A percentile compares a stretch with the other conserved stretches of the same genome.
These are phyloP conservation scores for Lutjanus campechanus DNA, from an alignment of 2,797 vertebrate genomes.

Conservation along the genomic window DNA sequence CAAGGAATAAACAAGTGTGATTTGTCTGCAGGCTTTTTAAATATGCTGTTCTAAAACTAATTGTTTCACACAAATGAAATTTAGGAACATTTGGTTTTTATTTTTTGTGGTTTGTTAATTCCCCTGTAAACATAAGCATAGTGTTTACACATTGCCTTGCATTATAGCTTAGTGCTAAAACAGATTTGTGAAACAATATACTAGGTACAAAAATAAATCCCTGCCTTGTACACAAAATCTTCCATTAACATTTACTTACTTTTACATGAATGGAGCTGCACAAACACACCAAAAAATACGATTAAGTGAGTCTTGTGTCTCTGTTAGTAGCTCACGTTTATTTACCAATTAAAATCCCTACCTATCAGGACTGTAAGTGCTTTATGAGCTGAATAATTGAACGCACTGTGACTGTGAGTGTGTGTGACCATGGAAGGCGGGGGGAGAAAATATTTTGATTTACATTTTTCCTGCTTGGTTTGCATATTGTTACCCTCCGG, in stretches of 20 bases:
- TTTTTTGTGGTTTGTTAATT: slow-evolving; percentile 52
- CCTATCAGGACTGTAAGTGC: slow-evolving; percentile 56
- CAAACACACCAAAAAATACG: slow-evolving; percentile 47
- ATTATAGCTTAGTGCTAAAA: slow-evolving; percentile 46
- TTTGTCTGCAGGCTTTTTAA: slow-evolving; percentile 30
- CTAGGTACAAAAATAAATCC: slow-evolving; percentile 44
- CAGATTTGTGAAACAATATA: slow-evolving; percentile 55
- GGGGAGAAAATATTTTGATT: slow-evolving; percentile 69
- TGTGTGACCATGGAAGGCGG: slow-evolving; percentile 44
- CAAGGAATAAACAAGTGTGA: slow-evolving; percentile 14
- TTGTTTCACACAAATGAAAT: slow-evolving; percentile 53
- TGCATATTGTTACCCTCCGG: slow-evolving; percentile 83
- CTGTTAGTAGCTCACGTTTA: slow-evolving; percentile 50
- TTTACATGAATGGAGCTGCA: slow-evolving; percentile 29
- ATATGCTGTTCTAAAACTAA: slow-evolving; percentile 43
- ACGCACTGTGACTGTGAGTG: slow-evolving; percentile 53
- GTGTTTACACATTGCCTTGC: slow-evolving; percentile 34
- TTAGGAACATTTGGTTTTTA: slow-evolving; percentile 60
- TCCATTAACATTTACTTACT: slow-evolving; percentile 48
- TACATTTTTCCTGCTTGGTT: slow-evolving; percentile 78
- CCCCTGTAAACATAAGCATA: slow-evolving; percentile 25
- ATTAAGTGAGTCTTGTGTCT: slow-evolving; percentile 53
- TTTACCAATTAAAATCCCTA: slow-evolving; percentile 66
- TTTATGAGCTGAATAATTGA: slow-evolving; percentile 64
- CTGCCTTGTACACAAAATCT: slow-evolving; percentile 21